Evolutionary conservation across 2,797 vertebrate genomes (phyloP).

Genomic region (Microcaecilia unicolor): DNA sequence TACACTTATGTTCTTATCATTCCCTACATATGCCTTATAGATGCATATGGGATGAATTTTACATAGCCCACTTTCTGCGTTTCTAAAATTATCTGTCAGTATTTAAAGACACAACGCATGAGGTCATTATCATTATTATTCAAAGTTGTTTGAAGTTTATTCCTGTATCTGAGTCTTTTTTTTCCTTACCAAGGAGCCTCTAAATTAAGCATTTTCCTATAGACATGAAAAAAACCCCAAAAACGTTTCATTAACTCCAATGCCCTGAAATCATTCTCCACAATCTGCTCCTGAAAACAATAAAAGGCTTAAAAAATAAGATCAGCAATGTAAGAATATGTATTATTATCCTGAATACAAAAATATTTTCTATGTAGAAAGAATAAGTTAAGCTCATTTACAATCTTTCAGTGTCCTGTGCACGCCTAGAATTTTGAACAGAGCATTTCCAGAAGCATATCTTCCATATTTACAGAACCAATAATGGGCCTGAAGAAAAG

Average conservation of each 20-base stretch:
- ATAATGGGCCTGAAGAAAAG: conserved; percentile 93
- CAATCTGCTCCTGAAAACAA: conserved; percentile 2
- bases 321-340: conserved; percentile 33
- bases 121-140: conserved; percentile 7
- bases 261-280: no score
- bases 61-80: no score
- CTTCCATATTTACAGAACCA: conserved; percentile 88
- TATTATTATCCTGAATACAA: conserved; percentile 66
- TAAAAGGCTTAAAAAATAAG: conserved; percentile 13
- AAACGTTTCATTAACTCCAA: no score
- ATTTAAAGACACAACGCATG: not conserved
- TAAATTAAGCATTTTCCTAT: no score
- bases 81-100: no score
- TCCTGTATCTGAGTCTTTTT: not conserved
- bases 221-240: no score
- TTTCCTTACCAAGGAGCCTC: no score
- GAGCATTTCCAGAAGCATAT: conserved; percentile 94
- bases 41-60: no score
- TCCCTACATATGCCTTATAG: no score
- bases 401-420: conserved; percentile 21
- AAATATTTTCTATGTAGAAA: conserved; percentile 89
- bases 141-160: fast-evolving
- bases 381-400: conserved; percentile 73
- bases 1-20: no score
- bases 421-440: conserved; percentile 66